A percentile compares a stretch with the other conserved stretches of the same genome.
Evolutionary conservation across 2,797 vertebrate species (phyloP).

Genomic region (Trematomus bernacchii): DNA sequence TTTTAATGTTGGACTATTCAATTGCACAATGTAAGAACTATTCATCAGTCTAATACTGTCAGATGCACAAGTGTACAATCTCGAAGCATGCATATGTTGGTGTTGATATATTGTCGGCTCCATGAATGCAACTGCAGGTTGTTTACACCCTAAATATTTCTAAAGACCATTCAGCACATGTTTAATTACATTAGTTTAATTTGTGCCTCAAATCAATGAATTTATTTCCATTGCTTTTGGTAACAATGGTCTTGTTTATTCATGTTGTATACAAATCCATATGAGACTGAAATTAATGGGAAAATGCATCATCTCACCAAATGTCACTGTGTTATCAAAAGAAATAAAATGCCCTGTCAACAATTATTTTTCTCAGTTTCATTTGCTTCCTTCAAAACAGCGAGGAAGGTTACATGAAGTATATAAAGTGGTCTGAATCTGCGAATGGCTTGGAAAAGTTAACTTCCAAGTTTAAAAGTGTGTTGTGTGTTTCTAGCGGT

Average conservation of each 20-base stretch:
- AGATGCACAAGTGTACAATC: constrained; percentile 35
- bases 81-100: constrained; percentile 33
- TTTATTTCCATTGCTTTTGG: constrained; percentile 43
- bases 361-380: not conserved
- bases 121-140: constrained; percentile 37
- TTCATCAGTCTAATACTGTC: constrained; percentile 33
- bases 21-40: constrained; percentile 28
- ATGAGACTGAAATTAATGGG: constrained; percentile 43
- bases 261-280: constrained; percentile 31
- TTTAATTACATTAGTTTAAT: constrained; percentile 66
- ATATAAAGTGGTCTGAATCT: not conserved
- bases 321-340: not conserved
- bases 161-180: constrained; percentile 32
- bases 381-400: not conserved
- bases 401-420: constrained; percentile 3
- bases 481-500: no score
- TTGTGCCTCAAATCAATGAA: constrained; percentile 50
- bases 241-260: constrained; percentile 57
- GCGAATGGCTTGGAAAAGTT: not conserved
- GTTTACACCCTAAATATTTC: constrained; percentile 28
- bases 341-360: not conserved
- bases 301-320: constrained; percentile 21
- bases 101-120: constrained; percentile 35
- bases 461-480: not conserved
- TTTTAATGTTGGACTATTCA: constrained; percentile 28